These are phyloP conservation scores for Colletes gigas DNA, from an alignment of 1,140 invertebrate species.

Conservation along the genomic window DNA sequence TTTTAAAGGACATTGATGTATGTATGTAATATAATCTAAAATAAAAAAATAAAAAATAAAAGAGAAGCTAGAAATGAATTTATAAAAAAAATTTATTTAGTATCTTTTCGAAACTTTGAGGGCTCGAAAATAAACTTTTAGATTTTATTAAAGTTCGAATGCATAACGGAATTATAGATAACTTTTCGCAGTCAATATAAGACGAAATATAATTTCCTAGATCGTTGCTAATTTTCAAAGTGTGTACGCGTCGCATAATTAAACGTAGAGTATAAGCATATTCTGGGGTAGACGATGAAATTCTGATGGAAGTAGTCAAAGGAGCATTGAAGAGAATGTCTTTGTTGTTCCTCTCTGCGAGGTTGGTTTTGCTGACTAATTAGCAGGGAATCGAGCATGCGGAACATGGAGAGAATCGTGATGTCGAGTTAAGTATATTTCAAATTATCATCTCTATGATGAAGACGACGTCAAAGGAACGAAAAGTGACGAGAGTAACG, in stretches of 20 bases:
- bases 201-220: too few species aligned
- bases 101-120: too few species aligned
- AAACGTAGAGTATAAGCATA: background rate
- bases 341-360: background rate
- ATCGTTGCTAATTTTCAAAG: too few species aligned
- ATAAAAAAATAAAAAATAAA: too few species aligned
- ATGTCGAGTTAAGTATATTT: conserved; percentile 16
- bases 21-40: too few species aligned
- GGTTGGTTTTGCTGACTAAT: conserved; percentile 10
- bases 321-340: background rate
- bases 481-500: background rate
- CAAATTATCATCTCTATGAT: conserved; percentile 9
- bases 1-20: too few species aligned
- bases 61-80: too few species aligned
- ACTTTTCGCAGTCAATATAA: too few species aligned
- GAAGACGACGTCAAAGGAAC: conserved; percentile 7
- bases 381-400: background rate
- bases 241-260: background rate
- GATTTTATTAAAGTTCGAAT: too few species aligned
- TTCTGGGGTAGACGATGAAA: background rate
- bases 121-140: too few species aligned
- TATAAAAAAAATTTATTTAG: too few species aligned
- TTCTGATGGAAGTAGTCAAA: background rate
- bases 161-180: too few species aligned
- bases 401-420: background rate